Percentiles rank a stretch among this genome's conserved stretches.
These are phyloP conservation scores for Rhinopomastus cyanomelas DNA, from an alignment of 2,113 vertebrate genomes.

Conservation along the genomic window DNA sequence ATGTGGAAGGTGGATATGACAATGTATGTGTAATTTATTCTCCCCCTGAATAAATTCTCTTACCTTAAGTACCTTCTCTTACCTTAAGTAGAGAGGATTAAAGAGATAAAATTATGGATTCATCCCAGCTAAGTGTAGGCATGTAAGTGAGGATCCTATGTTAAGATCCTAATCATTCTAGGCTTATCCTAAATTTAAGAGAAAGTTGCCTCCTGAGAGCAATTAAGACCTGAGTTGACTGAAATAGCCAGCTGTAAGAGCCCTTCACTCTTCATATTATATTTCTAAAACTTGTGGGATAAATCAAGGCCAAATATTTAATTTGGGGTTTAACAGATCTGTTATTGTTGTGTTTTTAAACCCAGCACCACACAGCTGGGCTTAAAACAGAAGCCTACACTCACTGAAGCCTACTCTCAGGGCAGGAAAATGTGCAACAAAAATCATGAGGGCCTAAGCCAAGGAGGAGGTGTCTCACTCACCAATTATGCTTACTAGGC, in stretches of 20 bases:
- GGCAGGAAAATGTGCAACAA: too few relatives aligned
- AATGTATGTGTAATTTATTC: not conserved
- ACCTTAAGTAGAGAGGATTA: not conserved
- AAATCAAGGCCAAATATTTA: constrained; percentile 46
- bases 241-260: constrained; percentile 29
- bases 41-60: not conserved
- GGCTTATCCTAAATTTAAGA: constrained; percentile 33
- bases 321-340: not conserved
- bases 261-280: not conserved
- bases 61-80: not conserved
- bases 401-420: too few relatives aligned
- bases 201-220: constrained; percentile 26
- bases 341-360: too few relatives aligned
- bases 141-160: not conserved
- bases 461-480: too few relatives aligned
- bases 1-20: not conserved
- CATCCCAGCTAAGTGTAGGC: not conserved
- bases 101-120: constrained; percentile 23
- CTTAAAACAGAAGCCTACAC: too few relatives aligned
- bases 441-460: too few relatives aligned
- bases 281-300: not conserved
- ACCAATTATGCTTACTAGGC: too few relatives aligned
- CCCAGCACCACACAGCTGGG: too few relatives aligned
- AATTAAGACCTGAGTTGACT: constrained; percentile 24
- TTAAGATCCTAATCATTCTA: constrained; percentile 36